Evolutionary conservation across 1,140 invertebrate genomes (phyloP).

Genomic region (Phocides pigmalion): DNA sequence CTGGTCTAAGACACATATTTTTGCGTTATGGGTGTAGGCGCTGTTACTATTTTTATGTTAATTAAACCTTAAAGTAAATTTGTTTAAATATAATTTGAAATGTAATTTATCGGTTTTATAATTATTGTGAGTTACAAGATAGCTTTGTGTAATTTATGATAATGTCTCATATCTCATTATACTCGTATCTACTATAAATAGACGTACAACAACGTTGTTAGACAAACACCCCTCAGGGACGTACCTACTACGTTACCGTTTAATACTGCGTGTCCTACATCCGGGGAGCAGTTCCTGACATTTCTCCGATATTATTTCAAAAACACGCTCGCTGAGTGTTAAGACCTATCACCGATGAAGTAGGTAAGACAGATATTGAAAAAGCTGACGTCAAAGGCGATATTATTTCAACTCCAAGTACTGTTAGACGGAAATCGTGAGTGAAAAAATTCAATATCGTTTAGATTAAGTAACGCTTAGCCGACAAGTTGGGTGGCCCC

Average conservation of each 20-base stretch:
- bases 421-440: constrained; percentile 9
- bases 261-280: constrained; percentile 15
- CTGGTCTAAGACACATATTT: too few species aligned
- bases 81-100: too few species aligned
- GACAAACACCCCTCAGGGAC: neutral
- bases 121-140: too few species aligned
- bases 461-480: neutral
- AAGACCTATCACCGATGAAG: constrained; percentile 30
- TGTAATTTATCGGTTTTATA: too few species aligned
- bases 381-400: constrained; percentile 13
- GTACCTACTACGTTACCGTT: constrained; percentile 3
- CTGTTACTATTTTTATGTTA: too few species aligned
- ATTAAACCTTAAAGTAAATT: too few species aligned
- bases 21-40: too few species aligned
- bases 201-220: neutral
- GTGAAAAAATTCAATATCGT: constrained; percentile 27
- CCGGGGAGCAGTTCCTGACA: constrained; percentile 10
- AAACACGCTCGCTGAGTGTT: constrained; percentile 20
- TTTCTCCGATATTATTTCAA: constrained; percentile 31
- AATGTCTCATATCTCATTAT: too few species aligned
- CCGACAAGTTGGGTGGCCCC: neutral
- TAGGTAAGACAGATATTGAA: constrained; percentile 35
- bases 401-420: constrained; percentile 23
- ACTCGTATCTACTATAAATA: neutral
- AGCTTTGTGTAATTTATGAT: too few species aligned